These are phyloP conservation scores for Eumerus sabulonum DNA, from an alignment of 2,888 invertebrate species.

Conservation along the genomic window DNA sequence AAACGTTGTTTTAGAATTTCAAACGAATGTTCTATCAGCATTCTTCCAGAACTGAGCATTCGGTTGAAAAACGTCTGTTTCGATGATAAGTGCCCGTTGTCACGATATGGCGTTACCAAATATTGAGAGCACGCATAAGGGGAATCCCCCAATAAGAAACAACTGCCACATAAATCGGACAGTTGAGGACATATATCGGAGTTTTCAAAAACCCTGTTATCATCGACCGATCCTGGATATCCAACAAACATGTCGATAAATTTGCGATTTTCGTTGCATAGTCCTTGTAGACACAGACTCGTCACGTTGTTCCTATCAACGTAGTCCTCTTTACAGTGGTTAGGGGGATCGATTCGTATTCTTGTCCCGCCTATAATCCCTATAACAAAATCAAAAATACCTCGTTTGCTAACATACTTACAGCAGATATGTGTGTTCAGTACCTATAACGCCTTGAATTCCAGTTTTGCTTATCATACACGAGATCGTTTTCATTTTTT, in stretches of 20 bases:
- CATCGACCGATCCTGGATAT: slow-evolving; percentile 48
- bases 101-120: slow-evolving; percentile 9
- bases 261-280: slow-evolving; percentile 46
- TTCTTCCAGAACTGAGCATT: neutral
- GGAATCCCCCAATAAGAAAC: neutral
- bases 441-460: slow-evolving; percentile 3
- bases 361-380: too few relatives aligned
- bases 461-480: neutral
- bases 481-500: neutral
- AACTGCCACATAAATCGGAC: slow-evolving; percentile 2
- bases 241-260: slow-evolving; percentile 50
- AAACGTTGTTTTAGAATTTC: slow-evolving; percentile 3
- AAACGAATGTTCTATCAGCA: slow-evolving; percentile 10
- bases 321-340: slow-evolving; percentile 37
- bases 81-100: slow-evolving; percentile 4
- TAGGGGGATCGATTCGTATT: slow-evolving; percentile 2
- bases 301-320: slow-evolving; percentile 3
- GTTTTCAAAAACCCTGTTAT: slow-evolving; percentile 33
- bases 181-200: neutral
- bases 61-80: slow-evolving; percentile 8
- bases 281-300: slow-evolving; percentile 41
- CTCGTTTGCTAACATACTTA: too few relatives aligned
- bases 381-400: too few relatives aligned
- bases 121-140: slow-evolving; percentile 11
- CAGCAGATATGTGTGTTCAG: too few relatives aligned